phyloP scores from a whole-genome alignment of 2,797 vertebrate species.

The Gastrophryne carolinensis region DNA sequence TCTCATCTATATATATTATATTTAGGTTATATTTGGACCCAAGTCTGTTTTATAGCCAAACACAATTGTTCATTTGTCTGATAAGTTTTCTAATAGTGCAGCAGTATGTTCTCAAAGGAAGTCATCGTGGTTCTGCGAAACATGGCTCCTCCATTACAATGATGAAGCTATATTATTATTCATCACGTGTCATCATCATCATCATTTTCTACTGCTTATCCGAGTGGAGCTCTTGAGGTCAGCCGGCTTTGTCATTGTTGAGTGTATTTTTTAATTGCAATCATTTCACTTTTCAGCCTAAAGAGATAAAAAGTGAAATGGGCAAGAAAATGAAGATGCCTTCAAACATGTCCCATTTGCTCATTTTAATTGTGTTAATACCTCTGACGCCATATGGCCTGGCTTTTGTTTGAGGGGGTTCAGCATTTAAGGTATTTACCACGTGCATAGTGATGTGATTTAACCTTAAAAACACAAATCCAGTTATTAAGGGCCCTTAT shows the following conservation, averaged over 20 bases:
- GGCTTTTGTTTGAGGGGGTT: slow-evolving; percentile 13
- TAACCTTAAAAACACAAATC: slow-evolving; percentile 35
- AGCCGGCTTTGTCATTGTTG: background rate
- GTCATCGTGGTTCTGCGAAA: too few relatives aligned
- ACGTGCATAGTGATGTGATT: slow-evolving; percentile 11
- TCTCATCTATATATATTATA: too few relatives aligned
- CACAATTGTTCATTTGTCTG: too few relatives aligned
- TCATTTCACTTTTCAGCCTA: slow-evolving; percentile 2
- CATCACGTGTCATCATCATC: background rate
- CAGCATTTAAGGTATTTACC: slow-evolving; percentile 8
- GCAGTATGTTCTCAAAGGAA: too few relatives aligned
- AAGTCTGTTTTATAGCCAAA: too few relatives aligned
- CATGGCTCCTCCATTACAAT: too few relatives aligned
- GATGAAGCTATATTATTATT: too few relatives aligned
- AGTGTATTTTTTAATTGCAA: background rate
- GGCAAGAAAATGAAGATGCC: background rate
- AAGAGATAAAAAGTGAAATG: slow-evolving; percentile 32
- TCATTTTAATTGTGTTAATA: slow-evolving; percentile 26
- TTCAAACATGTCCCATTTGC: slow-evolving; percentile 11
- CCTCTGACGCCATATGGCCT: slow-evolving; percentile 29
- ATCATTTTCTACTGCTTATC: background rate
- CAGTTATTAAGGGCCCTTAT: background rate
- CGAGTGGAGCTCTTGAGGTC: background rate
- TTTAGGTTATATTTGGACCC: too few relatives aligned
- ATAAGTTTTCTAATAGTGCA: too few relatives aligned